Evolutionary conservation across 2,797 vertebrate genomes (phyloP).

Genomic region (Podarcis siculus): DNA sequence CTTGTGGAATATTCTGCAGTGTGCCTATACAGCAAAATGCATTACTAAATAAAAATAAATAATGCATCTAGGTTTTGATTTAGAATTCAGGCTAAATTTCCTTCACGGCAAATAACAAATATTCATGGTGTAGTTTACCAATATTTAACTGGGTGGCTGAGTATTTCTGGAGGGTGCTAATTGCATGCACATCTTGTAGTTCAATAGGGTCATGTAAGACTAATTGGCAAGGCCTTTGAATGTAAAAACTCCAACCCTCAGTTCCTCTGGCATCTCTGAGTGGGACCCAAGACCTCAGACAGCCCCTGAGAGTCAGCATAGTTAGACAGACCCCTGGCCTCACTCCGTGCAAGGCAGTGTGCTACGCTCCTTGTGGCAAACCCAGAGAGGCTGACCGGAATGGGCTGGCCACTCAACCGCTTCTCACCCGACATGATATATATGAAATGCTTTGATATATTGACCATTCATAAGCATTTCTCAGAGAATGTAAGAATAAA

Average conservation of each 20-base stretch:
- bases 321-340: too few species aligned
- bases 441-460: not conserved
- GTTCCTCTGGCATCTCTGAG: too few species aligned
- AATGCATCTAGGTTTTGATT: not conserved
- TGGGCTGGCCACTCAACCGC: not conserved
- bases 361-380: not conserved
- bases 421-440: not conserved
- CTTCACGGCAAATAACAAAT: slow-evolving; percentile 45
- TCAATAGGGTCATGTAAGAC: slow-evolving; percentile 32
- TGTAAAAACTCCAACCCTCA: too few species aligned
- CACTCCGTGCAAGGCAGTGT: not conserved
- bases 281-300: too few species aligned
- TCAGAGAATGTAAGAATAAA: slow-evolving; percentile 22
- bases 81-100: slow-evolving; percentile 22
- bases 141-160: slow-evolving; percentile 27
- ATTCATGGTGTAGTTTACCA: slow-evolving; percentile 25
- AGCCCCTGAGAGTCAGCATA: not conserved
- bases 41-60: slow-evolving; percentile 57
- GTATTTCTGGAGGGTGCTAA: slow-evolving; percentile 35
- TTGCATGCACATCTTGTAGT: slow-evolving; percentile 53
- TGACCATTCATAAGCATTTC: not conserved
- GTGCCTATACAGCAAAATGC: not conserved
- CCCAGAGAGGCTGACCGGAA: not conserved
- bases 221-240: slow-evolving; percentile 15
- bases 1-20: slow-evolving; percentile 24